Evolutionary conservation across 1,140 invertebrate species (phyloP), one percentile per base, ranked within the genome.

Genomic region (Luehdorfia chinensis): DNA sequence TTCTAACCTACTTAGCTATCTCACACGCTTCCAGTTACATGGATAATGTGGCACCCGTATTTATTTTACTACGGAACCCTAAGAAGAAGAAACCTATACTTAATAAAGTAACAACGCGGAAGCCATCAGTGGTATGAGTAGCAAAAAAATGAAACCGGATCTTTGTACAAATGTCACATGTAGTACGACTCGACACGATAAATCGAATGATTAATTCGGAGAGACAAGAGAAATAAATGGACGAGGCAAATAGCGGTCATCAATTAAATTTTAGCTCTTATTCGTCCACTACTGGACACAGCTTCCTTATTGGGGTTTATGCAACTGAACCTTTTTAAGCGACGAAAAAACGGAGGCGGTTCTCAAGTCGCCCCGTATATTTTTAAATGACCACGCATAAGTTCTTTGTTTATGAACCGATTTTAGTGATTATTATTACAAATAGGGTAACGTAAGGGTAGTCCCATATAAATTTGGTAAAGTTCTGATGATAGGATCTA

Each of bases 141-240:
- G 25, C 15, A 43, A 25, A 43, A 41, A 39, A 43, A 43, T 28
- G 14, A 14, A 43, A 43, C 39, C 39, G 39, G 39, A 43, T 30
- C 39, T 43, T 9, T 12, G 13, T 27, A 18, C 25, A 28, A 43
- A 43, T 43, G 39, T 43, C 39, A 43, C 34, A 37, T 16, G 34
- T n/a, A 39, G 18, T 25, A 23, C 6, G 34, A n/a, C 19, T 21
- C 18, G 19, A 14, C 12, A 21, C 21, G 11, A 23, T 14, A 19
- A 14, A 39, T 23, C 2, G 4, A 14, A 3, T 27, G 6, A 13
- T 31, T 11, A 5, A 11, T 31, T 31, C 4, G 28, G n/a, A 11
- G 28, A 31, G 9, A 9, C n/a, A 31, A 11, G 12, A 31, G n/a
- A 31, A 11, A 13, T 31, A 31, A 31, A n/a, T 1, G 12, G 6